Base-by-base conservation (phyloP, 2,888 invertebrate species). In the Gymnocheta viridis region DNA sequence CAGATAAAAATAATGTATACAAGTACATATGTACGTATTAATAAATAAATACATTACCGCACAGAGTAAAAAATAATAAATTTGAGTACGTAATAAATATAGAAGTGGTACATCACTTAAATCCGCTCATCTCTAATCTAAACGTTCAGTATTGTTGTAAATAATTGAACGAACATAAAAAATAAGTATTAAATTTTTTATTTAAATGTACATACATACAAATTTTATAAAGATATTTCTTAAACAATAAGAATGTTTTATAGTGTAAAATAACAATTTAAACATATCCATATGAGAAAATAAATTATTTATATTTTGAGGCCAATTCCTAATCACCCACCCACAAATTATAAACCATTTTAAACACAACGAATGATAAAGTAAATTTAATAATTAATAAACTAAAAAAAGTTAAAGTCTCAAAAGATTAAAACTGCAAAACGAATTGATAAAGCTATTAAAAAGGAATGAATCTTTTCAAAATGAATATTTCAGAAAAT, bases 121-220 rank as follows among this genome's bases (percentile, higher is more conserved):
- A 47, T 49, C 27, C 47, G 29, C 35, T 85, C 62, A 87, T 77
- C 84, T 85, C 41, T 72, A 32, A 32, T 64, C 22, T 77, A 64
- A 10, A 56, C 29, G 56, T 51, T 51, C 49, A 66, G 14, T 82
- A 51, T 84, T 76, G 32, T 74, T 81, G 72, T 77, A 81, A n/a
- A 35, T 32, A 62, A n/a, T 62, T 62, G n/a, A 44, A 56, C 9
- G 22, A 35, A 76, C n/a, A 47, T 38, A 54, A 64, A 76, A 41
- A 29, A 32, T 24, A 69, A 38, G 58, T 76, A 60, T 77, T 69
- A 49, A 77, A 24, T 4, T 9, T n/a, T 17, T 24, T 47, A 17
- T 56, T n/a, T 64, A 49, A 1, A 35, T 74, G 44, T 41, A 70
- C 14, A 58, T 19, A 44, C 29, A 35, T 38, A 73, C 44, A 22